Base-by-base conservation (phyloP, 1,140 invertebrate species). In the Atta colombica region DNA sequence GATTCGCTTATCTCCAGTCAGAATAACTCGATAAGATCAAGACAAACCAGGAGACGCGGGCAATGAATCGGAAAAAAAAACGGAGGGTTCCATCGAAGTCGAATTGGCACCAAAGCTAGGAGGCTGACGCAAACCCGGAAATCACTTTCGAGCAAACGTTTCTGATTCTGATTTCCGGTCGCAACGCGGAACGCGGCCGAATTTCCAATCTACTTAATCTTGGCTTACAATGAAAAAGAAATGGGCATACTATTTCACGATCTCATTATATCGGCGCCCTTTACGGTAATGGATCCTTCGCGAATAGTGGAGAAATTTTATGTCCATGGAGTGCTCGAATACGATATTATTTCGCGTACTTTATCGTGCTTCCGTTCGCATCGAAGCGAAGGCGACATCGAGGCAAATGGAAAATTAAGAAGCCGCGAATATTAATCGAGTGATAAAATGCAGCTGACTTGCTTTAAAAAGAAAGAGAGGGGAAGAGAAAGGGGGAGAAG, bases 161-260 rank as follows among this genome's bases (percentile, higher is more conserved):
- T 31, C 86, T 85, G 86, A 85, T 87, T 85, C 86, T 72, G 65
- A 65, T 85, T 87, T 85, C 86, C 65, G 28, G 71, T 71, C 61
- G 60, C 77, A 71, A 45, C 77, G 49, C 69, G 49, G 53, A 10
- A 77, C 31, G 39, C 49, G 71, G 35, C 66, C 35, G 55, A 87
- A 87, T 72, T 88, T 69, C 87, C 74, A 78, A 85, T 78, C 72
- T 69, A 45, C 51, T 85, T 78, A 85, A 85, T 85, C 74, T 84
- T 45, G 55, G 68, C 55, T 74, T 25, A 51, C 49, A 49, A 16
- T 21, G 8, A 45, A n/a, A 58, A 63, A 51, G 21, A 61, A 74
- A 84, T 31, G 68, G 14, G 21, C 16, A 39, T 71, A 55, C 45
- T 82, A 84, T 51, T 84, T 84, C 45, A 75, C 55, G 25, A 84